Evolutionary conservation across 2,888 invertebrate species (phyloP).

Genomic region (Drosophila hamatofila): DNA sequence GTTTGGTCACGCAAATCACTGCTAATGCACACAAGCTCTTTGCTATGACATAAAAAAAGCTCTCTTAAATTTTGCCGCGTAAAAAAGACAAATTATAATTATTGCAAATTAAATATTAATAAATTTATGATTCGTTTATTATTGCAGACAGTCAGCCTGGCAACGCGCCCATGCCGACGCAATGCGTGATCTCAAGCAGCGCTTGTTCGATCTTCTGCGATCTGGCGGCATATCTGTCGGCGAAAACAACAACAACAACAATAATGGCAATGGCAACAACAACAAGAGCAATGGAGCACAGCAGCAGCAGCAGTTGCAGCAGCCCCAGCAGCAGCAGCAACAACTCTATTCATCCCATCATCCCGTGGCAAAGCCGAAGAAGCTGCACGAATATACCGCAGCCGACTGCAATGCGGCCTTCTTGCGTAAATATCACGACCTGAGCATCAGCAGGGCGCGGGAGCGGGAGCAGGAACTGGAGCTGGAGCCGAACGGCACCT

Average conservation of each 20-base stretch:
- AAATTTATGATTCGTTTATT: neutral
- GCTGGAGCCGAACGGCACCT: conserved; percentile 24
- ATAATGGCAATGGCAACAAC: conserved; percentile 12
- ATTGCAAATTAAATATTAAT: neutral
- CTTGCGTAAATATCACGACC: conserved; percentile 83
- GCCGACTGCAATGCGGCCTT: conserved; percentile 82
- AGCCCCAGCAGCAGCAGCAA: conserved; percentile 37
- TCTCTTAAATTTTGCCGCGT: neutral
- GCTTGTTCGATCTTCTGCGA: conserved; percentile 83
- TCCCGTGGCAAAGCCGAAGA: conserved; percentile 78
- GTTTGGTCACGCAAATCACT: neutral
- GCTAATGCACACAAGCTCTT: neutral
- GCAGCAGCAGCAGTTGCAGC: conserved; percentile 13
- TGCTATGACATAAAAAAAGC: conserved; percentile 4
- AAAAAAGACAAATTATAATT: neutral
- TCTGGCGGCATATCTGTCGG: conserved; percentile 74
- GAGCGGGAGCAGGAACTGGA: conserved; percentile 24
- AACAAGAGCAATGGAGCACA: conserved; percentile 18
- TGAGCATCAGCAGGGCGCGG: conserved; percentile 59
- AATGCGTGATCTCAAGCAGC: conserved; percentile 85
- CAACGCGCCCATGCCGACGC: conserved; percentile 37
- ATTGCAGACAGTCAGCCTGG: conserved; percentile 34
- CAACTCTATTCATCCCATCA: conserved; percentile 45
- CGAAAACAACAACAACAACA: conserved; percentile 52
- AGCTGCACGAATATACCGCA: conserved; percentile 83